A percentile compares a stretch with the other conserved stretches of the same genome.
Evolutionary conservation across 2,113 vertebrate genomes (phyloP).

Genomic region (Cebus imitator): DNA sequence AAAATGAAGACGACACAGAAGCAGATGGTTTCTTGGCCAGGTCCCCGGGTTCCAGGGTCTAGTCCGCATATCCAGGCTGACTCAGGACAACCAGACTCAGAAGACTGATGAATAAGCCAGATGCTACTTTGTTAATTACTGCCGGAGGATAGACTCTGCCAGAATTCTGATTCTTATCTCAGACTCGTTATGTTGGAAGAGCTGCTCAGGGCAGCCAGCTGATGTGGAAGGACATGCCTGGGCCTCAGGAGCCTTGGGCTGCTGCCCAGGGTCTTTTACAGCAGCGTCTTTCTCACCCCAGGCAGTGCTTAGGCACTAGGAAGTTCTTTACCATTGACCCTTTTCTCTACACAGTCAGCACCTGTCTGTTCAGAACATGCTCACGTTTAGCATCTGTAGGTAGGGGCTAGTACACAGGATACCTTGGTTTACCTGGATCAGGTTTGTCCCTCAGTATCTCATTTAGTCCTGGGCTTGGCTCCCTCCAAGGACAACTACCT

Average conservation of each 20-base stretch:
- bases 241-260: not conserved
- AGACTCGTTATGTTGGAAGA: not conserved
- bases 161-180: conserved; percentile 1
- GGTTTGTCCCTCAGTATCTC: not conserved
- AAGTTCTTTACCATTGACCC: not conserved
- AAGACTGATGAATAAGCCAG: conserved; percentile 50
- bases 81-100: conserved; percentile 2
- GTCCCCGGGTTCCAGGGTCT: not conserved
- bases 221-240: not conserved
- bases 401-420: not conserved
- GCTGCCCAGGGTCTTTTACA: not conserved
- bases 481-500: not conserved
- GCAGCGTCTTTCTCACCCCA: not conserved
- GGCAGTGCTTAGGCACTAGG: not conserved
- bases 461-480: not conserved
- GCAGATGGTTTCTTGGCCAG: not conserved
- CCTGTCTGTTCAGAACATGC: not conserved
- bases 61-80: not conserved
- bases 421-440: not conserved
- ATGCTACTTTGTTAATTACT: not conserved
- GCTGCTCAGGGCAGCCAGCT: not conserved
- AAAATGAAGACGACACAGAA: conserved; percentile 9
- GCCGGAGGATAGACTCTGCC: not conserved
- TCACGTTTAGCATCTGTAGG: not conserved
- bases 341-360: not conserved